These are phyloP conservation scores for Polypedilum pembai DNA, from an alignment of 1,140 invertebrate species.

Conservation along the genomic window DNA sequence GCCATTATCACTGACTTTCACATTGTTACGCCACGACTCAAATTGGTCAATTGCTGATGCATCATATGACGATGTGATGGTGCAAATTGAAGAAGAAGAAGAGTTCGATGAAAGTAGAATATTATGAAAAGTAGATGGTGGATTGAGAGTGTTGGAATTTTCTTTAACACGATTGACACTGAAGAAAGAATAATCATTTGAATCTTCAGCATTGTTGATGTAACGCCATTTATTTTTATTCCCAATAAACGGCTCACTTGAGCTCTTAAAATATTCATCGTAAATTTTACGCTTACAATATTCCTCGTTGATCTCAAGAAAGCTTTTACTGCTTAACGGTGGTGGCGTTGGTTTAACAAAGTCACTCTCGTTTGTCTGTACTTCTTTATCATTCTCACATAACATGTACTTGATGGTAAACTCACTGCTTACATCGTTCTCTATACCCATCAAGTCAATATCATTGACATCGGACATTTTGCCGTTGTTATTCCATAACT, in stretches of 20 bases:
- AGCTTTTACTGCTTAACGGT: neutral
- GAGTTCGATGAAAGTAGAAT: constrained; percentile 11
- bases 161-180: constrained; percentile 21
- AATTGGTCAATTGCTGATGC: neutral
- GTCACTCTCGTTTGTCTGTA: neutral
- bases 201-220: neutral
- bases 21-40: neutral
- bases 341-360: neutral
- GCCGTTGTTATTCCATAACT: neutral
- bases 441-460: neutral
- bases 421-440: neutral
- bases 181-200: constrained; percentile 6
- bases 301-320: constrained; percentile 1
- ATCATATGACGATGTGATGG: constrained; percentile 19
- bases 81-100: constrained; percentile 1
- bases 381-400: neutral
- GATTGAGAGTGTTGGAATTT: neutral
- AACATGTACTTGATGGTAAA: neutral
- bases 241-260: neutral
- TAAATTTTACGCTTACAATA: constrained; percentile 25
- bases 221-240: neutral
- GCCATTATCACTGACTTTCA: neutral
- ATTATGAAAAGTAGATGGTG: neutral
- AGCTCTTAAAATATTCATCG: constrained; percentile 21
- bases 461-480: neutral